Base-by-base conservation (phyloP, 2,888 invertebrate genomes). In the Stegophylla sp. region DNA sequence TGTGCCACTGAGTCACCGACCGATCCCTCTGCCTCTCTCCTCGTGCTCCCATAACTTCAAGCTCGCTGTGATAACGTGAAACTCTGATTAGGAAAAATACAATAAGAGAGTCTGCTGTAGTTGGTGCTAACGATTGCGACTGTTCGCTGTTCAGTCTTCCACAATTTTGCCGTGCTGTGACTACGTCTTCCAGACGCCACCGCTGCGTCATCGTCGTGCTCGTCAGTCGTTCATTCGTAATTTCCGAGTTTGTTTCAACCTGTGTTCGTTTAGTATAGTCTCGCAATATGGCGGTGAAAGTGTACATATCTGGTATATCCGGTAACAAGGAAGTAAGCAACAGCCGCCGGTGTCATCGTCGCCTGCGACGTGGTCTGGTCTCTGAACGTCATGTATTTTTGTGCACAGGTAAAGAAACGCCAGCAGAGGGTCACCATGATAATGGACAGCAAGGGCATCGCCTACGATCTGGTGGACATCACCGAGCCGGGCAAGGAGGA, bases 301-400 rank as follows among this genome's bases (percentile, higher is more conserved):
- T 96, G 84, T 96, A 94, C 88, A 89, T 95, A 86, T 95, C 95
- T 87, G 95, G 95, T 86, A 95, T 95, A 89, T 95, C 95, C 86
- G 95, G 95, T 86, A 95, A 94, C 88, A 95, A 96, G 89, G 95
- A 96, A 93, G 95, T 94, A 89, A 90, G n/a, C n/a, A n/a, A n/a
- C n/a, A n/a, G n/a, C n/a, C n/a, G 91, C 88, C 7, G 4, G 4
- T 17, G 23, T 56, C 56, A 23, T 56, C 23, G 23, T 53, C 20
- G 20, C 20, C 23, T 9, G 20, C 23, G 56, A 3, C 23, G n/a
- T 23, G 51, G 56, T 56, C 12, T 12, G 12, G 23, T 1, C 1
- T 10, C 23, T 12, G 9, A 53, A 1, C 9, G 23, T 15, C 26
- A 1, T 43, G 41, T 15, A 83, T 63, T 88, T 88, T 5, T 7